Conservation (phyloP, 2,113 vertebrate species). For the Laticauda colubrina region DNA sequence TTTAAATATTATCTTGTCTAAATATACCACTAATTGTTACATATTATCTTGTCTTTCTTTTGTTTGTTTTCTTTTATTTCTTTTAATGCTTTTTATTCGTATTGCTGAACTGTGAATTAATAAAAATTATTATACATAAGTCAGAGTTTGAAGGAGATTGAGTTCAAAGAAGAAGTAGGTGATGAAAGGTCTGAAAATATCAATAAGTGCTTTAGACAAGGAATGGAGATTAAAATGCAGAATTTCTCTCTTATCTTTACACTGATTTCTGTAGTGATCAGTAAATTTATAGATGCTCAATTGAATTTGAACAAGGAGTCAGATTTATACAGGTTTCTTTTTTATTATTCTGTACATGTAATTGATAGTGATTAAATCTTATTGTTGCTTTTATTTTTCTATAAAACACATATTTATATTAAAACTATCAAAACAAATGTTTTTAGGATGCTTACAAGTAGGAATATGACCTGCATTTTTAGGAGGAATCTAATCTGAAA, state of each 20-base stretch:
- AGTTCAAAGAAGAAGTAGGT: background rate
- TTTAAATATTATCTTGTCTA: background rate
- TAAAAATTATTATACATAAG: background rate
- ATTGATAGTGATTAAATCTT: background rate
- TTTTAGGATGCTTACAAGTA: background rate
- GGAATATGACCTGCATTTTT: background rate
- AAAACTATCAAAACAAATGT: background rate
- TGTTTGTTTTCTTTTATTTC: too few species aligned
- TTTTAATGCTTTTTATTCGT: background rate
- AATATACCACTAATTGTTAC: background rate
- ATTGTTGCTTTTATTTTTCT: background rate
- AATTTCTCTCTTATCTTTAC: background rate
- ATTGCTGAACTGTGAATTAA: background rate
- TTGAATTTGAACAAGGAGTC: background rate
- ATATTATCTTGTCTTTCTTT: background rate
- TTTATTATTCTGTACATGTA: background rate
- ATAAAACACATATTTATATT: background rate
- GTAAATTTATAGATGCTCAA: background rate
- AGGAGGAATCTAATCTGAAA: background rate
- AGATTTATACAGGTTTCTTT: background rate
- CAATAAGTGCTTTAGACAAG: background rate
- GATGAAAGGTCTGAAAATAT: background rate
- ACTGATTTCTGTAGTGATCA: background rate
- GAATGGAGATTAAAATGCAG: background rate
- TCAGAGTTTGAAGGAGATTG: background rate